Evolutionary conservation across 2,888 invertebrate species (phyloP).

Genomic region (Nebria salina): DNA sequence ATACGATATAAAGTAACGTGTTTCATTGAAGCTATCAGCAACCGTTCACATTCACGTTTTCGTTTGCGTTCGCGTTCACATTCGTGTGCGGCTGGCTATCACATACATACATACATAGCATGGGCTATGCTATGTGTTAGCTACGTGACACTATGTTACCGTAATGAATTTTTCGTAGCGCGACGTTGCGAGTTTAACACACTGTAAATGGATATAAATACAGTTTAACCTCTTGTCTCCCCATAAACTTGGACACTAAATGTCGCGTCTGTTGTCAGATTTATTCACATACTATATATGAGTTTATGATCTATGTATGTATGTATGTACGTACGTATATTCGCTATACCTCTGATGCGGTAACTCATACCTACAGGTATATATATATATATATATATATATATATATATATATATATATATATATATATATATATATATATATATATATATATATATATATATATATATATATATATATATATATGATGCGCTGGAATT

Average conservation of each 20-base stretch:
- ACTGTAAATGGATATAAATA: conserved; percentile 40
- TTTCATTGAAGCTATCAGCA: background rate
- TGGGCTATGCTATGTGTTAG: background rate
- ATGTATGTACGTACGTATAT: background rate
- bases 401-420: too few relatives aligned
- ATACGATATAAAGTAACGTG: too few relatives aligned
- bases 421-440: background rate
- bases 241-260: conserved; percentile 36
- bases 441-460: background rate
- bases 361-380: background rate
- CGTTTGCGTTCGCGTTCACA: too few relatives aligned
- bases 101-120: background rate
- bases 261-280: conserved; percentile 33
- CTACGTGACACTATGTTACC: background rate
- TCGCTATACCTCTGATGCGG: too few relatives aligned
- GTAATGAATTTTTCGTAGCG: conserved; percentile 30
- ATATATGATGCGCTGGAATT: too few relatives aligned
- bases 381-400: too few relatives aligned
- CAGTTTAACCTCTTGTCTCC: conserved; percentile 37
- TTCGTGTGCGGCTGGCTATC: background rate
- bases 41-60: too few relatives aligned
- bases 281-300: conserved; percentile 20
- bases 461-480: too few relatives aligned
- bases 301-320: conserved; percentile 24
- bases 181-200: conserved; percentile 7